Conservation (phyloP, 2,888 invertebrate genomes). For the Sarcophaga variegata region DNA sequence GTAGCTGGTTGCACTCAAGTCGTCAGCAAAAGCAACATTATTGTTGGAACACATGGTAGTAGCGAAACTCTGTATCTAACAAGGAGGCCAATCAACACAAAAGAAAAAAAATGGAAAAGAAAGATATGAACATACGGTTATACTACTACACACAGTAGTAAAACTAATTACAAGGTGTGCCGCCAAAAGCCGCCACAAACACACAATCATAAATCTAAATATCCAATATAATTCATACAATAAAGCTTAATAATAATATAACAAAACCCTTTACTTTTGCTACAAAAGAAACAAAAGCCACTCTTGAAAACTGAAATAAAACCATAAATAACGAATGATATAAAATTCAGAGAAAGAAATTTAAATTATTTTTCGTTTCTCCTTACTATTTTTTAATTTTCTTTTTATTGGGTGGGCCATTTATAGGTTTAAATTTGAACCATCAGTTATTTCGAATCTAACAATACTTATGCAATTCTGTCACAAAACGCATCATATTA, state of each 20-base stretch:
- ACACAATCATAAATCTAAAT: slow-evolving; percentile 17
- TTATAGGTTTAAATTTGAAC: no score
- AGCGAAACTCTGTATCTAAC: slow-evolving; percentile 47
- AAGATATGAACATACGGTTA: slow-evolving; percentile 38
- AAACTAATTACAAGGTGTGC: slow-evolving; percentile 77
- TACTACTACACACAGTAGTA: slow-evolving; percentile 71
- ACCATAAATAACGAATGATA: slow-evolving; percentile 54
- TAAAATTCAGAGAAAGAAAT: slow-evolving; percentile 37
- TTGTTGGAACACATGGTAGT: slow-evolving; percentile 8
- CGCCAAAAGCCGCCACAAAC: slow-evolving; percentile 58
- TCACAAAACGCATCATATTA: no score
- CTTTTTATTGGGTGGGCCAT: no score
- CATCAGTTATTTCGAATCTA: no score
- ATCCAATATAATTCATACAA: not conserved
- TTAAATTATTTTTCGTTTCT: slow-evolving; percentile 39
- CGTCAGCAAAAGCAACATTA: slow-evolving; percentile 10
- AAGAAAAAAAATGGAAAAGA: not conserved
- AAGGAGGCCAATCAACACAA: slow-evolving; percentile 55
- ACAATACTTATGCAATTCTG: no score
- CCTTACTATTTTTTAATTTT: not conserved
- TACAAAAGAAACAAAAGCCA: slow-evolving; percentile 13
- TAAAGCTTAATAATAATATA: not conserved
- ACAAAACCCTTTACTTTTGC: slow-evolving; percentile 11
- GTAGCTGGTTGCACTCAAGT: no score
- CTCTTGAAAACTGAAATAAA: slow-evolving; percentile 32